A percentile compares a stretch with the other conserved stretches of the same genome.
These are phyloP conservation scores for Agriopis leucophaearia DNA, from an alignment of 2,888 invertebrate species.

Conservation along the genomic window DNA sequence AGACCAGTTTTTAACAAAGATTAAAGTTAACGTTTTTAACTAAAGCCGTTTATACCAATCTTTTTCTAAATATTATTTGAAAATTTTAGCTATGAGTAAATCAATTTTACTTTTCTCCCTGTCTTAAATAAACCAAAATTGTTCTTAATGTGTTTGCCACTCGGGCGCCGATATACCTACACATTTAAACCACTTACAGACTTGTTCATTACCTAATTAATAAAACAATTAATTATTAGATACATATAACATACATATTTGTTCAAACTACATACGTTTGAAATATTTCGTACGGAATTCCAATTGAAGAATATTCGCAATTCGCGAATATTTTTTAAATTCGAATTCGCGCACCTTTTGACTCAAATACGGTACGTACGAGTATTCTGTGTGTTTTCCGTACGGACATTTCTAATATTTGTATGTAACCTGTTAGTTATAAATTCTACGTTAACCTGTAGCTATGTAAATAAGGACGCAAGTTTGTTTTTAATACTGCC, in stretches of 20 bases:
- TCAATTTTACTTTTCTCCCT: neutral
- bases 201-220: neutral
- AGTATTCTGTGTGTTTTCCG: neutral
- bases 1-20: too few relatives aligned
- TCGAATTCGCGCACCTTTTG: too few relatives aligned
- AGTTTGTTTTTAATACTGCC: constrained; percentile 62
- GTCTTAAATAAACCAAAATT: neutral
- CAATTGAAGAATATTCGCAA: neutral
- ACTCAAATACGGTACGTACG: neutral
- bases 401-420: neutral
- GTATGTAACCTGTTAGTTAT: constrained; percentile 4
- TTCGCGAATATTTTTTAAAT: too few relatives aligned
- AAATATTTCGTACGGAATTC: neutral
- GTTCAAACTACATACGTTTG: neutral
- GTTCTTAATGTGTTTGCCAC: neutral
- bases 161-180: neutral
- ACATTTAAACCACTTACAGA: neutral
- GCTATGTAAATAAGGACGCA: constrained; percentile 77
- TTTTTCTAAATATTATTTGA: neutral
- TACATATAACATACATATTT: neutral
- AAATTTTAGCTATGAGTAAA: neutral
- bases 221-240: neutral
- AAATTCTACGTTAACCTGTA: constrained; percentile 44
- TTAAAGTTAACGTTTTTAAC: too few relatives aligned
- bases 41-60: neutral